Percentiles rank a stretch among this genome's conserved stretches.
Conservation (phyloP, 2,113 vertebrate genomes). For the Plecotus auritus region DNA sequence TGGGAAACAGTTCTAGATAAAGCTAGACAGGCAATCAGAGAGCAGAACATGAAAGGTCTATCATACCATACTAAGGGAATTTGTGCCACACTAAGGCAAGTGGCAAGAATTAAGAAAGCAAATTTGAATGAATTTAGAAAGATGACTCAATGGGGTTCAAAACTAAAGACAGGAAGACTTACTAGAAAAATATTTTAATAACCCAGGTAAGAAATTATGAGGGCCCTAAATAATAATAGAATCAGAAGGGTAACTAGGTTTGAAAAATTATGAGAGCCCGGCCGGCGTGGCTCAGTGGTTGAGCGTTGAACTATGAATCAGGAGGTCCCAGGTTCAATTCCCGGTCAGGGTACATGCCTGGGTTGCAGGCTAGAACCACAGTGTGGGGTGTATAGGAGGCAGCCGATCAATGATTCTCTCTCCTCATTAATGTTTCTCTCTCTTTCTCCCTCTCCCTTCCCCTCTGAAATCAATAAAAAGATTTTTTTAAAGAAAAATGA, state of each 20-base stretch:
- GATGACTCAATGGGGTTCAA: not conserved
- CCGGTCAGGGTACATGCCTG: too few relatives aligned
- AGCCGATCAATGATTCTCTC: too few relatives aligned
- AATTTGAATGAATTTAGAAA: conserved; percentile 18
- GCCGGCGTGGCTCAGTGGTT: too few relatives aligned
- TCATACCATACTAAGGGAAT: not conserved
- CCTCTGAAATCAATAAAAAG: too few relatives aligned
- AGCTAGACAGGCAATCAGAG: not conserved
- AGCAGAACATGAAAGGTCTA: not conserved
- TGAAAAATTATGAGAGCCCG: not conserved
- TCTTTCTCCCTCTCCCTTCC: too few relatives aligned
- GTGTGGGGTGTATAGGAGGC: too few relatives aligned
- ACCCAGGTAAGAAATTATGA: not conserved
- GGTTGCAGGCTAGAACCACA: too few relatives aligned
- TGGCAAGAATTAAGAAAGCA: not conserved
- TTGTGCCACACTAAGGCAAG: not conserved
- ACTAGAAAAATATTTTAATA: conserved; percentile 32
- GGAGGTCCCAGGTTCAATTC: too few relatives aligned
- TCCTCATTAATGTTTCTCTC: too few relatives aligned
- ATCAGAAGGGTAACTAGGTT: not conserved
- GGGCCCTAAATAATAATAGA: not conserved
- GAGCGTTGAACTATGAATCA: too few relatives aligned
- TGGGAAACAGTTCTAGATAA: not conserved
- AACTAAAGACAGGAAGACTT: not conserved
- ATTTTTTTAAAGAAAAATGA: too few relatives aligned